Evolutionary conservation across 1,140 invertebrate genomes (phyloP).

Genomic region (Homalodisca vitripennis): DNA sequence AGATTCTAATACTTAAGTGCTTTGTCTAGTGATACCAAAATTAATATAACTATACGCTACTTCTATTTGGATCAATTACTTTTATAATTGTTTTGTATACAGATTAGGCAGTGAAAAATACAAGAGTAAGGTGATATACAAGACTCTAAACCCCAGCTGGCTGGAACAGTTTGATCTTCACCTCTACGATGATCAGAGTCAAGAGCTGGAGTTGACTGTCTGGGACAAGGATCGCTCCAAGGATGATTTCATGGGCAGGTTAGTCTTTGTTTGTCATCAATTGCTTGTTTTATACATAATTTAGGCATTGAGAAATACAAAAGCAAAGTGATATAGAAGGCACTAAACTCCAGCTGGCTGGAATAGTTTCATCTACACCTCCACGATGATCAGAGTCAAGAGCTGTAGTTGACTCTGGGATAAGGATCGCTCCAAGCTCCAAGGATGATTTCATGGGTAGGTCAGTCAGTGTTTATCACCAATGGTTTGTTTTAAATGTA

Average conservation of each 20-base stretch:
- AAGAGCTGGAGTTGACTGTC: conserved; percentile 88
- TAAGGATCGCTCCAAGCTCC: conserved; percentile 74
- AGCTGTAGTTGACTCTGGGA: conserved; percentile 92
- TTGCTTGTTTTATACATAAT: too few species aligned
- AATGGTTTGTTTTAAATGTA: too few species aligned
- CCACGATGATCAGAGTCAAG: conserved; percentile 85
- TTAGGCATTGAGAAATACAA: conserved; percentile 98
- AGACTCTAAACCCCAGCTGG: conserved; percentile 86
- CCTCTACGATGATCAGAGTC: conserved; percentile 86
- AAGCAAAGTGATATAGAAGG: conserved; percentile 87
- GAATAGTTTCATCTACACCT: conserved; percentile 98
- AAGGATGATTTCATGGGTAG: conserved; percentile 87
- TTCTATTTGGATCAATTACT: too few species aligned
- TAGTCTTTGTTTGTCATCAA: conserved; percentile 39
- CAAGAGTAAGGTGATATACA: conserved; percentile 91
- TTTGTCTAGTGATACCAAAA: too few species aligned
- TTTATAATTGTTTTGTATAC: too few species aligned
- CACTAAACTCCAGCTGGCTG: conserved; percentile 85
- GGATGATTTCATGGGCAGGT: conserved; percentile 86
- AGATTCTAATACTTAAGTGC: too few species aligned
- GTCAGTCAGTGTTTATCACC: conserved; percentile 50
- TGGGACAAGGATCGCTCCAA: conserved; percentile 85
- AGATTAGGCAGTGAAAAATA: conserved; percentile 98
- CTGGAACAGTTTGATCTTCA: conserved; percentile 97
- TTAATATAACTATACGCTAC: too few species aligned